Evolutionary conservation across 2,113 vertebrate genomes (phyloP).

Genomic region (Brevimyrus niger): DNA sequence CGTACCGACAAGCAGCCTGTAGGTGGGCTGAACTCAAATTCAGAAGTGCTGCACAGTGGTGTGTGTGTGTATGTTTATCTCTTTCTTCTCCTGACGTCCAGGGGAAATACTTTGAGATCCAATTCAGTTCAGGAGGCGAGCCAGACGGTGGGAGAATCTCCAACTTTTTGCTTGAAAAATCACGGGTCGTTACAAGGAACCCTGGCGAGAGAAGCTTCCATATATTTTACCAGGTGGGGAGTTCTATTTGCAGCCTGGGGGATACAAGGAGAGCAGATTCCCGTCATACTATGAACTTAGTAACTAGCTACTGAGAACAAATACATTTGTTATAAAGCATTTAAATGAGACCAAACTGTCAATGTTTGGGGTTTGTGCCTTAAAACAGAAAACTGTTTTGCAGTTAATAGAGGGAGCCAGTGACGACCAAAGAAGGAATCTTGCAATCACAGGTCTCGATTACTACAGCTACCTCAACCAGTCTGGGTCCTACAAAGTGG

Average conservation of each 20-base stretch:
- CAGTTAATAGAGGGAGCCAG: constrained; percentile 92
- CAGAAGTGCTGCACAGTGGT: not conserved
- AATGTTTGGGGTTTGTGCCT: not conserved
- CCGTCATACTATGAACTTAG: not conserved
- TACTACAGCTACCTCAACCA: constrained; percentile 94
- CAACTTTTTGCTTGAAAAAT: constrained; percentile 97
- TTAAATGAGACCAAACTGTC: not conserved
- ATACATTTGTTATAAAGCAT: not conserved
- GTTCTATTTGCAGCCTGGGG: not conserved
- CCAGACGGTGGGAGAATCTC: constrained; percentile 97
- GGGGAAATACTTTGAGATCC: constrained; percentile 99
- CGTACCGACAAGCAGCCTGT: not conserved
- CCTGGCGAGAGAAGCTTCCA: constrained; percentile 95
- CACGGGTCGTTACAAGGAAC: constrained; percentile 91
- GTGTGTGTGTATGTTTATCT: not conserved
- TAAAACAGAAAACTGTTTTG: not conserved
- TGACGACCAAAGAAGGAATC: constrained; percentile 75
- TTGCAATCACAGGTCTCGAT: constrained; percentile 90
- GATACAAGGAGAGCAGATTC: not conserved
- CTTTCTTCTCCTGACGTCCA: constrained; percentile 51
- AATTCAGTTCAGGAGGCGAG: constrained; percentile 95
- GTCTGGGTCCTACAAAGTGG: constrained; percentile 93
- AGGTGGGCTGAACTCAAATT: not conserved
- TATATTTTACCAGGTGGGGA: constrained; percentile 93
- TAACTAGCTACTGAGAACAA: not conserved